Evolutionary conservation across 2,797 vertebrate genomes (phyloP), one percentile per base, ranked within the genome.

Genomic region (Anguilla obscura): DNA sequence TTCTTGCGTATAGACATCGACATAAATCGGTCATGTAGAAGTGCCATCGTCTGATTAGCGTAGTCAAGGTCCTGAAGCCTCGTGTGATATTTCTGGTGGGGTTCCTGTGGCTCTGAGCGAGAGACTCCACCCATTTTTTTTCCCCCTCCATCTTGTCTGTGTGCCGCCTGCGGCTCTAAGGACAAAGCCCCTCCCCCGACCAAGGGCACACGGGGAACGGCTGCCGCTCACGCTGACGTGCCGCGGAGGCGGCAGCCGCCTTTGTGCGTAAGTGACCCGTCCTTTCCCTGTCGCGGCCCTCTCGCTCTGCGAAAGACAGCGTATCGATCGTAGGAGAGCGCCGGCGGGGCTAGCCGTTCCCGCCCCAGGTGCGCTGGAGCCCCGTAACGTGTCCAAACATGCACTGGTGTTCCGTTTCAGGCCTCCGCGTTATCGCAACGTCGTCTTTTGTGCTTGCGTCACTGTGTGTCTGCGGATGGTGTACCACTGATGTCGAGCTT

Each of bases 221-320:
- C 10, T 82, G 54, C 36, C n/a, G 12, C 10, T 58, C 71, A 40
- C 3, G 1, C 84, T 86, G 1, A 45, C 85, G 63, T 91, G 88
- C 79, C 89, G 88, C 86, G 89, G 89, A 90, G 91, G 21, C 7
- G 91, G 90, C 90, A 91, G 90, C 90, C 92, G 89, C 90, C 85
- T 92, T 90, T 85, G 58, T 87, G 86, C 82, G 56, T 85, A 89
- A 88, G 88, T 84, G 89, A 80, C 60, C 85, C 54, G 33, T 86
- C 2, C 66, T 84, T 33, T 74, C 60, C 36, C 89, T 52, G 71
- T 89, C 86, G 30, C 16, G 0, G 66, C n/a, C 30, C 14, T 16
- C 66, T 30, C 36, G 16, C 3, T 50, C 66, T 76, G 88, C 93
- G 94, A 94, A 92, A 94, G 92, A 89, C 90, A 0, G 3, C 18